Percentiles rank a stretch among this genome's conserved stretches.
phyloP scores from a whole-genome alignment of 2,113 vertebrate species.

The Bubo blakistoni region DNA sequence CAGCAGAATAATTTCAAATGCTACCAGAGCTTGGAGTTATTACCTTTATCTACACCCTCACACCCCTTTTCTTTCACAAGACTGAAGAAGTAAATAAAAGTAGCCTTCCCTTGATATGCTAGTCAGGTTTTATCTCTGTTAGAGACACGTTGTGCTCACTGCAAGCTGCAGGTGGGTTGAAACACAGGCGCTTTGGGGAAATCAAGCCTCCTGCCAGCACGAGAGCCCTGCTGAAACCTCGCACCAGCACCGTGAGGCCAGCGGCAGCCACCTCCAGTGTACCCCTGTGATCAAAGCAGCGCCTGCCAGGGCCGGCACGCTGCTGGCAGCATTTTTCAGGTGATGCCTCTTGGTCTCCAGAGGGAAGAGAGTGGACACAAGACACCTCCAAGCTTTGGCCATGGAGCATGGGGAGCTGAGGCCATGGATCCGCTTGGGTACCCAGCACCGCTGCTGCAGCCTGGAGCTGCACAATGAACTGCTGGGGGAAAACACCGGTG shows the following conservation, averaged over 20 bases:
- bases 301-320: not conserved
- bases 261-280: fast-evolving
- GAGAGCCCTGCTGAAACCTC: not conserved
- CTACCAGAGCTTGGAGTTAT: constrained; percentile 4
- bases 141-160: not conserved
- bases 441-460: not conserved
- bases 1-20: not conserved
- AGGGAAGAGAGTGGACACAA: not conserved
- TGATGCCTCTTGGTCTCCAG: fast-evolving
- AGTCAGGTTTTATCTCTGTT: not conserved
- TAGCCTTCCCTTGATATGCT: not conserved
- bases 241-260: fast-evolving
- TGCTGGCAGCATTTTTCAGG: not conserved
- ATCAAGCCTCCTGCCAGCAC: not conserved
- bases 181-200: not conserved
- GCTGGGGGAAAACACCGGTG: fast-evolving
- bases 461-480: not conserved
- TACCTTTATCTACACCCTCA: not conserved
- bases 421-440: not conserved
- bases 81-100: not conserved
- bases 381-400: not conserved
- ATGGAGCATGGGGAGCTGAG: fast-evolving
- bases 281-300: not conserved
- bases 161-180: not conserved
- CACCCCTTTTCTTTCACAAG: not conserved